Evolutionary conservation across 2,888 invertebrate species (phyloP), one percentile per base, ranked within the genome.

Genomic region (Ditylenchus weischeri): DNA sequence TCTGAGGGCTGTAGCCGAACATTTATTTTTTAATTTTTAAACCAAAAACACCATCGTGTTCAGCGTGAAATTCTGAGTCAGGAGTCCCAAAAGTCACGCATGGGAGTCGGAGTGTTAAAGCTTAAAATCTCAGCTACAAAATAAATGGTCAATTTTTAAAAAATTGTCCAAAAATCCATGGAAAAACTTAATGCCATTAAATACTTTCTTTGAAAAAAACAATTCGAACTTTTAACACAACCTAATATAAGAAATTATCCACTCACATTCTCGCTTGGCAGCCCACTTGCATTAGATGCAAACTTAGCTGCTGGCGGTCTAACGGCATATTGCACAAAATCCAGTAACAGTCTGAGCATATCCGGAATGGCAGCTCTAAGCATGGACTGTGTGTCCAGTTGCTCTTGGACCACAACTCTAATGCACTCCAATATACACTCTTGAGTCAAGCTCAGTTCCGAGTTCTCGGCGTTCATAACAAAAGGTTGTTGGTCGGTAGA

Each of bases 351-450:
- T 62, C 83, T 79, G 69, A 85, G 84, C 62, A 86, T 82, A 66
- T 84, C 83, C 2, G 85, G 84, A 64, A 85, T 84, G 72, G 68
- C 68, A 10, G 59, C 29, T 13, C 75, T 62, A 11, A 75, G 47
- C 47, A 54, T 50, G 8, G 72, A 74, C 21, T 57, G 47, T 19
- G 69, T 60, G 38, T 64, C 64, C 43, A 65, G 50, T 66, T 75
- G 66, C 36, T 72, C 75, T 64, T 71, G 91, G 81, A 92, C 91
- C 64, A 95, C 87, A 36, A 90, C 88, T 75, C 93, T 91, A 84
- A 94, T 89, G 69, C 91, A 90, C 81, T 91, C 91, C 35, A 92
- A 85, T 54, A 91, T 88, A 61, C 90, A 90, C 78, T 91, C 91
- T 83, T 93, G 92, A 68, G 92, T 85, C 11, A 90, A 90, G 35